Evolutionary conservation across 53 echinoderm and acorn worm genomes (phyloP), one percentile per base, ranked within the genome.

Genomic region (Echinarachnius parma): DNA sequence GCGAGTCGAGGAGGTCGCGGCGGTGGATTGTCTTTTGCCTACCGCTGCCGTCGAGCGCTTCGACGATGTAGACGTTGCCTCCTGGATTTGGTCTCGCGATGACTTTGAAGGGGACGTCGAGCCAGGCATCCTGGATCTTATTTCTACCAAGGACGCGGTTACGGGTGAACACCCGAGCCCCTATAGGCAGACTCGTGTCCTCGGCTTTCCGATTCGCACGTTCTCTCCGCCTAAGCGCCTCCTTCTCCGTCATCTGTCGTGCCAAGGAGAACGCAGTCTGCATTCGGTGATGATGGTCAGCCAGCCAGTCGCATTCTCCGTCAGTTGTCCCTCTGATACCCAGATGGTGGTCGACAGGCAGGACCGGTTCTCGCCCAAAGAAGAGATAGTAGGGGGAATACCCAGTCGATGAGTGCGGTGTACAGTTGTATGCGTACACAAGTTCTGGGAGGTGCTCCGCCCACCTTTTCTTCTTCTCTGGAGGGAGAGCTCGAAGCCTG

Each of bases 331-430:
- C 26, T 11, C 9, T 24, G 1, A 59, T 16, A 21, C 85, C 80
- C 21, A 75, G 53, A 2, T 64, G n/a, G 23, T 70, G 69, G 34
- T 78, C 78, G 10, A 78, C 44, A 1, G 78, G 78, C 13, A 77
- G 29, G 20, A 48, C 22, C 1, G 78, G 83, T 25, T 77, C 77
- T 10, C 84, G 69, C 0, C 77, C 77, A 26, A 61, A 84, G 62
- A 84, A 72, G 13, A 84, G 75, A 37, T 79, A 79, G 46, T 46
- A 69, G 9, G 89, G 89, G 0, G 84, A 76, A 44, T 83, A 88
- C 0, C 89, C 80, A 0, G 80, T 83, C 3, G 76, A 54, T 0
- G 83, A 61, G 52, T 87, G 88, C 0, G 75, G 79, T 22, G 87
- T 87, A 1, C 60, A 45, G 59, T 87, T 87, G 34, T 78, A 82